Evolutionary conservation across 2,888 invertebrate genomes (phyloP), one percentile per base, ranked within the genome.

Genomic region (Himalopsyche kuldschensis): DNA sequence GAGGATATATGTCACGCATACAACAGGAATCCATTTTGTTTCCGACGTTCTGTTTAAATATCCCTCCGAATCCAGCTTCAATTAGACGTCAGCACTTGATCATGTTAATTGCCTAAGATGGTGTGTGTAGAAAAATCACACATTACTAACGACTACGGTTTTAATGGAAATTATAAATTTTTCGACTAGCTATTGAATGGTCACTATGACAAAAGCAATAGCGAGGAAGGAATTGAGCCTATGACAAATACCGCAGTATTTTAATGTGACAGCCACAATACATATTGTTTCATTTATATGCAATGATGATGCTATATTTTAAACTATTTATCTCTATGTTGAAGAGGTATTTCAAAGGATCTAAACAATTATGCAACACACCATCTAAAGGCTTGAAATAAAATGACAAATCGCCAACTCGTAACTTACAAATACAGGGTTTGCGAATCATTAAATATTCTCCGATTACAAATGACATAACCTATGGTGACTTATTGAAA

Each of bases 371-470:
- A 63, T 82, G n/a, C 31, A 47, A 84, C 84, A 85, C 82, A 79
- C 82, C 84, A 85, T 76, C 81, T 81, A 78, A 69, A 63, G 81
- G 41, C 63, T 63, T 46, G 76, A 79, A 76, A 83, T 81, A 77
- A 82, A 76, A 79, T 75, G 79, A 69, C 76, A 46, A 77, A 87
- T 88, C 89, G 88, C 88, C 89, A 88, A 88, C 88, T 88, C 88
- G 89, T 90, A 90, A 90, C 90, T 90, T 90, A 90, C 90, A 89
- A 90, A 90, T 90, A 90, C 90, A 88, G 88, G 88, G 89, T 88
- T 89, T 78, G 84, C 85, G 84, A 80, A 84, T 75, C 76, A 47
- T n/a, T 55, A 55, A 55, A 55, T 55, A 55, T 55, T 55, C 20
- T 55, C 55, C 20, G 24, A 55, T 48, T 48, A 55, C 6, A 55